phyloP scores from a whole-genome alignment of 1,140 invertebrate genomes.

The Tetragnatha versicolor region DNA sequence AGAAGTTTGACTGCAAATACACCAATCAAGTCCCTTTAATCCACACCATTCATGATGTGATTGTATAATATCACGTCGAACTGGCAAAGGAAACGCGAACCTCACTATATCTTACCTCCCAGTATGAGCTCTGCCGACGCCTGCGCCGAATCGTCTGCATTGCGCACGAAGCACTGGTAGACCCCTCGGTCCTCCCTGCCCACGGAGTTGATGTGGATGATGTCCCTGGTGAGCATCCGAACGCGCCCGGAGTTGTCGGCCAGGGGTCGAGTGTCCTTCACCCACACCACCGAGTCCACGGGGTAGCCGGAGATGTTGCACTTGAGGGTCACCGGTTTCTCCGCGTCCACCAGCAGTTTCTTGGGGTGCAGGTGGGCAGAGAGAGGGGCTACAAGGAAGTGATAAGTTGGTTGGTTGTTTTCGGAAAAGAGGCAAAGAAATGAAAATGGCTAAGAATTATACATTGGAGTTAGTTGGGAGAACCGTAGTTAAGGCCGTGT shows the following conservation, averaged over 20 bases:
- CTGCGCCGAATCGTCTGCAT: conserved; percentile 84
- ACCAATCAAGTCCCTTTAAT: no score
- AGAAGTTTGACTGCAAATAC: no score
- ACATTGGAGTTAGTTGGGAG: no score
- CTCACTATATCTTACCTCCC: conserved; percentile 79
- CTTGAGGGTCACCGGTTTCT: conserved; percentile 54
- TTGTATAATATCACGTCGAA: no score
- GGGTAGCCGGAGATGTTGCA: conserved; percentile 58
- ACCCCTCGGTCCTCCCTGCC: conserved; percentile 82
- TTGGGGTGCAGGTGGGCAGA: conserved; percentile 55
- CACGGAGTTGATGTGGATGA: conserved; percentile 73
- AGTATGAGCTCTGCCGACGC: conserved; percentile 81
- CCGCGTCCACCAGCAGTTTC: conserved; percentile 68
- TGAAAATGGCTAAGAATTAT: no score
- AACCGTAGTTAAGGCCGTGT: no score
- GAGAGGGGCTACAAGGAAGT: conserved; percentile 40
- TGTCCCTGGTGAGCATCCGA: conserved; percentile 60
- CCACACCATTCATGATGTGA: no score
- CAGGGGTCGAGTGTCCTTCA: conserved; percentile 80
- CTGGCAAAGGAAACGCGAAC: no score
- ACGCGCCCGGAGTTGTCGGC: conserved; percentile 64
- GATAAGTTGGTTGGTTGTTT: not conserved
- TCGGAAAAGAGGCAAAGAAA: no score
- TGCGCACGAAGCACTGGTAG: conserved; percentile 88
- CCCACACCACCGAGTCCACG: conserved; percentile 58